Percentiles rank a stretch among this genome's conserved stretches.
These are phyloP conservation scores for Paralichthys olivaceus DNA, from an alignment of 2,113 vertebrate genomes.

Conservation along the genomic window DNA sequence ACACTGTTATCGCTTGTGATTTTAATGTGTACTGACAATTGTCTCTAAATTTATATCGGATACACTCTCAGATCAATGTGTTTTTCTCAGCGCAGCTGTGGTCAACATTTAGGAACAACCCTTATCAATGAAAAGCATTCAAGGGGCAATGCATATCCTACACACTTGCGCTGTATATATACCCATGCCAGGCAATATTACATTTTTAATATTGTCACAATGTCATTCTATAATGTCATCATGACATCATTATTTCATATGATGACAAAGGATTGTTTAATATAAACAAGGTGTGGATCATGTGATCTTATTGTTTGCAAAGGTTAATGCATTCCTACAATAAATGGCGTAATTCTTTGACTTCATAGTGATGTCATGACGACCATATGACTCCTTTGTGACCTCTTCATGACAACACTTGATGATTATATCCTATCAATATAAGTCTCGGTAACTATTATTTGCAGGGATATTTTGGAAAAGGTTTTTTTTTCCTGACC, in stretches of 20 bases:
- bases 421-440: not conserved
- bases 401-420: not conserved
- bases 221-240: too few relatives aligned
- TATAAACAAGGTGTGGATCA: too few relatives aligned
- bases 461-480: not conserved
- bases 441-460: not conserved
- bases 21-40: conserved; percentile 20
- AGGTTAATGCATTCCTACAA: not conserved
- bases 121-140: not conserved
- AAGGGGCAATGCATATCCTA: not conserved
- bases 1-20: conserved; percentile 26
- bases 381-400: not conserved
- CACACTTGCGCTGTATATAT: not conserved
- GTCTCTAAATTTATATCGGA: conserved; percentile 32
- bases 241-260: not conserved
- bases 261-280: too few relatives aligned
- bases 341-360: not conserved
- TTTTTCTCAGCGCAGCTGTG: conserved; percentile 30
- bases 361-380: too few relatives aligned
- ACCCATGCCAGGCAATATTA: too few relatives aligned
- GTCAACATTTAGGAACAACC: conserved; percentile 32
- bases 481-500: not conserved
- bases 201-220: too few relatives aligned
- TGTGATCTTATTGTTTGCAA: too few relatives aligned
- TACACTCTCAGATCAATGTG: conserved; percentile 31